phyloP scores from a whole-genome alignment of 2,888 invertebrate species.

The Drosophila fungiperda region DNA sequence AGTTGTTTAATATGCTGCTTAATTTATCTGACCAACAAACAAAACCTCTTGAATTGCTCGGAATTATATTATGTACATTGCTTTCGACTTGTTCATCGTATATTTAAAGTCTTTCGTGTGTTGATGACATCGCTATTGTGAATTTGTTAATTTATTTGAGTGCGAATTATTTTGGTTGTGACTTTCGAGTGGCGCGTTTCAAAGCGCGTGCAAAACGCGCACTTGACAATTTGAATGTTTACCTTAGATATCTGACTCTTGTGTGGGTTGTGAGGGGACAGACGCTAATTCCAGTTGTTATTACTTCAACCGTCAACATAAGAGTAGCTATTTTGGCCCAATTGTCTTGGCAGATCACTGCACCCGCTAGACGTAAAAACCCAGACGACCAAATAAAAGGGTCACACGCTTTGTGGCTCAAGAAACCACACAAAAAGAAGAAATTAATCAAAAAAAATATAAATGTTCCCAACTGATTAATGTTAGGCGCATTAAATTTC shows the following conservation, averaged over 20 bases:
- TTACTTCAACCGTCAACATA: slow-evolving; percentile 1
- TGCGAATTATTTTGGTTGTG: slow-evolving; percentile 56
- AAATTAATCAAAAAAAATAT: background rate
- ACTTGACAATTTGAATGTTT: slow-evolving; percentile 37
- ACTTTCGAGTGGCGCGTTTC: slow-evolving; percentile 29
- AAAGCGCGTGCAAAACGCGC: slow-evolving; percentile 49
- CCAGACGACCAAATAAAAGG: slow-evolving; percentile 7
- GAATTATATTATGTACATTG: slow-evolving; percentile 17
- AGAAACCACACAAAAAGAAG: background rate
- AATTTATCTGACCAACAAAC: slow-evolving; percentile 17
- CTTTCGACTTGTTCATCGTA: background rate
- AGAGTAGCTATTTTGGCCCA: background rate
- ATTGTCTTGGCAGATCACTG: background rate
- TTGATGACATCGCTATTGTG: slow-evolving; percentile 8
- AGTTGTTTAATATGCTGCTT: slow-evolving; percentile 16
- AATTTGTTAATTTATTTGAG: slow-evolving; percentile 58
- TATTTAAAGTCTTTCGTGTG: background rate
- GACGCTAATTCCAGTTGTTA: background rate
- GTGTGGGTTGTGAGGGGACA: too few species aligned
- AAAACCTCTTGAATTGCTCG: slow-evolving; percentile 34
- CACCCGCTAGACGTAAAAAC: background rate
- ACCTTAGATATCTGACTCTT: background rate
- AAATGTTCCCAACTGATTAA: slow-evolving; percentile 61
- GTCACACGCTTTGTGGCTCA: slow-evolving; percentile 11
- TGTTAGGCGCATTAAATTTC: slow-evolving; percentile 67